phyloP scores from a whole-genome alignment of 2,113 vertebrate species.

The Tiliqua scincoides region DNA sequence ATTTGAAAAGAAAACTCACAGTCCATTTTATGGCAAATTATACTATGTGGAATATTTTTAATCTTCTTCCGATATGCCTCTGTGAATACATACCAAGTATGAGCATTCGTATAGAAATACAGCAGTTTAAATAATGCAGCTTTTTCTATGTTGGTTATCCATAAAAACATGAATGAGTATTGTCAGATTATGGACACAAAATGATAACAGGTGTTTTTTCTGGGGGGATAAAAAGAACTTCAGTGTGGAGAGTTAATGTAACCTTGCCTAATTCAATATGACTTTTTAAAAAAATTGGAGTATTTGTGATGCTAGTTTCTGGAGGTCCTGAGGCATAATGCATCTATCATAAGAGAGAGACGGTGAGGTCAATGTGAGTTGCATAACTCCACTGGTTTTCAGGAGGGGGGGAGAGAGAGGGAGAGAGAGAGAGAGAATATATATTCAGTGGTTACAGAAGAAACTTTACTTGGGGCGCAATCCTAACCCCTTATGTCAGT shows the following conservation, averaged over 20 bases:
- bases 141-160: not conserved
- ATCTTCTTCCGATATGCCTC: not conserved
- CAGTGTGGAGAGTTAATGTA: not conserved
- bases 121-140: not conserved
- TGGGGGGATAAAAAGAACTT: not conserved
- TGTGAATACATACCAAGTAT: not conserved
- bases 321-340: not conserved
- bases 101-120: not conserved
- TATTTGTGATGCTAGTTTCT: not conserved
- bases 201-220: not conserved
- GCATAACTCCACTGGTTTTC: not conserved
- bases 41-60: not conserved
- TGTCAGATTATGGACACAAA: not conserved
- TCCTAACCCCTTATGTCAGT: too few relatives aligned
- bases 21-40: not conserved
- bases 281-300: not conserved
- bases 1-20: not conserved
- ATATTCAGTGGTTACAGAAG: not conserved
- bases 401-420: not conserved
- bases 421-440: not conserved
- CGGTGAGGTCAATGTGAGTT: too few relatives aligned
- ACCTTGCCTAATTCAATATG: not conserved
- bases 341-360: not conserved
- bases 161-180: not conserved
- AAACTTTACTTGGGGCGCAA: not conserved